phyloP scores from a whole-genome alignment of 37 sponge, comb jelly and placozoan species.

The Crambe crambe region DNA sequence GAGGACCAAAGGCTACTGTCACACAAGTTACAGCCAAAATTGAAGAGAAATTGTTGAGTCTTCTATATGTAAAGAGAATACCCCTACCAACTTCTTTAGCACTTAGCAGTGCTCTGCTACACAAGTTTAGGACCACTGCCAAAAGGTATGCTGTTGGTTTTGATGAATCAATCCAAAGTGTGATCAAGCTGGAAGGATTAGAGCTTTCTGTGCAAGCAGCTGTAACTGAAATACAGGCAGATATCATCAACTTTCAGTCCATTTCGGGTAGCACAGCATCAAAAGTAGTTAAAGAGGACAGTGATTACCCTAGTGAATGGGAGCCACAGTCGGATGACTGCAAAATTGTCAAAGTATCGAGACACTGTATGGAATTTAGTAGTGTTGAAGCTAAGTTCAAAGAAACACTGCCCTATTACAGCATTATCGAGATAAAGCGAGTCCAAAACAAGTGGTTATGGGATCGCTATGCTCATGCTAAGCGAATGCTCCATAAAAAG shows the following conservation, averaged over 20 bases:
- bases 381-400: background rate
- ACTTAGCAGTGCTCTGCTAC: background rate
- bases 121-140: background rate
- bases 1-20: conserved; percentile 38
- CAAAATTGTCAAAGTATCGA: background rate
- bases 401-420: conserved; percentile 30
- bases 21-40: conserved; percentile 1
- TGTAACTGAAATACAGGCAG: conserved; percentile 25
- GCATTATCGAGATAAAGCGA: conserved; percentile 39
- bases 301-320: background rate
- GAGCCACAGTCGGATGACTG: background rate
- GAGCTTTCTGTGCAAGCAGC: conserved; percentile 16
- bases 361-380: background rate
- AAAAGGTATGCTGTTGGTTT: background rate
- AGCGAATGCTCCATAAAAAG: conserved; percentile 41
- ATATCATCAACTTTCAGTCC: conserved; percentile 4
- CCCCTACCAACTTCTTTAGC: conserved; percentile 9
- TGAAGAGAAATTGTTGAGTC: background rate
- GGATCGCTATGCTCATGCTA: conserved; percentile 39
- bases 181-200: conserved; percentile 13
- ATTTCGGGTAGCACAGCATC: background rate
- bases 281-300: too few species aligned
- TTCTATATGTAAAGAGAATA: background rate
- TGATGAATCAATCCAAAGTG: background rate
- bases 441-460: conserved; percentile 84